phyloP scores from a whole-genome alignment of 1,140 invertebrate species.

The Hypothenemus hampei region DNA sequence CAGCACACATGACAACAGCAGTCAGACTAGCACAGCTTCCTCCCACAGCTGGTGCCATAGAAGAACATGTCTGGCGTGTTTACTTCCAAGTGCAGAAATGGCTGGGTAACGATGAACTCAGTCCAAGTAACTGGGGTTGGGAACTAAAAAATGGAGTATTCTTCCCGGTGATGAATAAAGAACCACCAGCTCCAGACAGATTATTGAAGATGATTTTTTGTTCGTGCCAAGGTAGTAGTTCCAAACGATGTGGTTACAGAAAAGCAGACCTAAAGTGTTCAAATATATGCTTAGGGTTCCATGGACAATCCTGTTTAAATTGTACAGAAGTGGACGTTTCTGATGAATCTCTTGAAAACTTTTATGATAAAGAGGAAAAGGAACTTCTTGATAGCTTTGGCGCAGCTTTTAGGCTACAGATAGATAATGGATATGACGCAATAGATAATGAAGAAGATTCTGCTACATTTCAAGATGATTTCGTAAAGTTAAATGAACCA shows the following conservation, averaged over 20 bases:
- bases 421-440: too few relatives aligned
- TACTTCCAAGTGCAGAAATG: constrained; percentile 4
- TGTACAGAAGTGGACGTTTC: too few relatives aligned
- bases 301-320: not conserved
- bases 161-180: not conserved
- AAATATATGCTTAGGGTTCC: not conserved
- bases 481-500: too few relatives aligned
- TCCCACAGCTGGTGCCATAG: too few relatives aligned
- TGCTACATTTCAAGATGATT: too few relatives aligned
- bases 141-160: not conserved
- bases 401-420: too few relatives aligned
- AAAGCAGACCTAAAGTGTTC: not conserved
- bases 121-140: not conserved
- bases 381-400: too few relatives aligned
- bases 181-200: not conserved
- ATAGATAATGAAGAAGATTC: too few relatives aligned
- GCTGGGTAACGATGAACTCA: not conserved
- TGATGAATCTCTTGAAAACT: too few relatives aligned
- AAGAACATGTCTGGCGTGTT: constrained; percentile 1
- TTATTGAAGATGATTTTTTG: not conserved
- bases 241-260: not conserved
- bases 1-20: too few relatives aligned
- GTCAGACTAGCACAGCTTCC: too few relatives aligned
- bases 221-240: not conserved
- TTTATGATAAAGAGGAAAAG: too few relatives aligned